Base-by-base conservation (phyloP, 2,888 invertebrate genomes). In the Cyaniris semiargus region DNA sequence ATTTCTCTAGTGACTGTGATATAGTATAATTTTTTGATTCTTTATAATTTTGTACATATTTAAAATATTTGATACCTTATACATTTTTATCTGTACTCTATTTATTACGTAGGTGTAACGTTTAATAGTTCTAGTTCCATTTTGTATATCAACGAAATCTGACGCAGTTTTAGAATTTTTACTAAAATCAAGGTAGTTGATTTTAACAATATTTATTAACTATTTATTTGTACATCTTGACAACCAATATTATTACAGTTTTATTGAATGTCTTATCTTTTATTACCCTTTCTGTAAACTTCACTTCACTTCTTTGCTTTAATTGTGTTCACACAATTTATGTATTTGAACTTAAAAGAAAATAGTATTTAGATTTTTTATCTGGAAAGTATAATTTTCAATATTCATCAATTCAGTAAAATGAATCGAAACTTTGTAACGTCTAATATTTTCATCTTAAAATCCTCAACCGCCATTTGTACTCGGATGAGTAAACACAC, bases 1-100 rank as follows among this genome's bases (percentile, higher is more conserved):
- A 88, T 91, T 87, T 93, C 86, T 92, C 90, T 93, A 94, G 93
- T 88, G 88, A 92, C 93, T 94, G 93, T 94, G 93, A 94, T 94
- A 94, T 93, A 93, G 91, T 90, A 90, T 93, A 91, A 92, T 92
- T 93, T 91, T 86, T 84, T 87, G 86, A 85, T 87, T 83, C 83
- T 85, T 85, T 85, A 87, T 89, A 84, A 86, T 90, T 89, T 91
- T 92, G 91, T 92, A 92, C 81, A 93, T 92, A 93, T 86, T 90
- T 86, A 80, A 87, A 88, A 90, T 88, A 84, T 93, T 93, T 93
- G 92, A 93, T 94, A 94, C 89, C 88, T 89, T 94, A 91, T 94
- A 94, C 93, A 94, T 91, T 90, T 93, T 92, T 91, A 90, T 86
- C 86, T 85, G 85, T 85, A 89, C 85, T 82, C 82, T 85, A 87